Evolutionary conservation across 2,888 invertebrate species (phyloP), one percentile per base, ranked within the genome.

Genomic region (Cybosia mesomella): DNA sequence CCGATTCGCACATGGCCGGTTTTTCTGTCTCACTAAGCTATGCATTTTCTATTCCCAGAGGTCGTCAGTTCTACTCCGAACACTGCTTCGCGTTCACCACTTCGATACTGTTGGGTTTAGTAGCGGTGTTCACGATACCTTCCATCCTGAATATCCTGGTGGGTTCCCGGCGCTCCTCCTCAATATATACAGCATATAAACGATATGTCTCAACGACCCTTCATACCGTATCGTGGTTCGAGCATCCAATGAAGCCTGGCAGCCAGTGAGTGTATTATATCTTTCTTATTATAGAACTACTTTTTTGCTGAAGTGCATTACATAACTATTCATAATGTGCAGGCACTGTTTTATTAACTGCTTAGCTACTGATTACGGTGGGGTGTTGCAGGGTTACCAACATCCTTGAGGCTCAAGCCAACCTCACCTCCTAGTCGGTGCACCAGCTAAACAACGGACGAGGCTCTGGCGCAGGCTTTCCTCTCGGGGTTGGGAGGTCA

Each of bases 211-310:
- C 97, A 9, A 98, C 98, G 0, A 92, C 98, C 57, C 94, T 97
- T 5, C 98, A 98, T 84, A 96, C 97, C 69, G 89, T 96, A 21
- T 89, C 96, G 5, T 99, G 98, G 98, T 98, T 98, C 87, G 96
- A 96, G 69, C 91, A 96, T 39, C 96, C 97, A 65, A 95, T 97
- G 43, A 96, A 95, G 75, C 96, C 96, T 1, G 95, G 95, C 49
- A 96, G 96, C 65, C 89, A 87, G 97, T 96, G 87, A 91, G 95
- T 92, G 22, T 43, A 28, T 8, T 11, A 4, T 49, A 58, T 49
- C 13, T 36, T 22, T 49, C 8, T 32, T 53, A 9, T 39, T 36
- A 21, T n/a, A n/a, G n/a, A 1, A 39, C 5, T 22, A 11, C n/a
- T 28, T 28, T 28, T 28, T 28, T 28, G n/a, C n/a, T 28, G n/a